Evolutionary conservation across 2,113 vertebrate genomes (phyloP), one percentile per base, ranked within the genome.

Genomic region (Lophochroa leadbeateri): DNA sequence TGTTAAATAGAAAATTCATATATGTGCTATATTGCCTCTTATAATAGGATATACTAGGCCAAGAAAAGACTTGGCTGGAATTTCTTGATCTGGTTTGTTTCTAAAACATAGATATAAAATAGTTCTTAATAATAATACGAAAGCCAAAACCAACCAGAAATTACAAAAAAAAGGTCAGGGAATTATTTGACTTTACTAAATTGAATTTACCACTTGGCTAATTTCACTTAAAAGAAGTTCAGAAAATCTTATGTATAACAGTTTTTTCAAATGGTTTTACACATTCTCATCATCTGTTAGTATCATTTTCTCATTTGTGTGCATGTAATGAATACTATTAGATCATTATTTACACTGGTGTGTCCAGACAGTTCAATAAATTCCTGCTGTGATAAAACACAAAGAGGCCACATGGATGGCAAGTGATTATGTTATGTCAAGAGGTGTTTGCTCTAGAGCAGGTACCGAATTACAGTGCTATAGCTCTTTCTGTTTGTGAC

Each of bases 401-500:
- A 14, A 85, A 60, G 50, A 82, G 50, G 49, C 13, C 64, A 33
- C 25, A 20, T 7, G 11, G 35, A 68, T 10, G 21, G 18, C 39
- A 69, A 85, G 35, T 52, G 43, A 72, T 78, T 60, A 65, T 49
- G 21, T 31, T 77, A 49, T 68, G 68, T 70, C 47, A 49, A 49
- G n/a, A 92, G 91, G n/a, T 35, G 25, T 76, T 90, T 16, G 35
- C 3, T 23, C 1, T 18, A 25, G 31, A 85, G 33, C 53, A 72
- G 63, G 14, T 64, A 82, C 52, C 3, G 0, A 31, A 49, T 89
- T 75, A 64, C 24, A 55, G 28, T 52, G 18, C 52, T 55, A n/a
- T 49, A 71, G 21, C 55, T 86, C 69, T 81, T 88, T 83, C 35
- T 88, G 82, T 72, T 91, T 96, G 80, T 94, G 92, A 93, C 75